A percentile compares a stretch with the other conserved stretches of the same genome.
These are phyloP conservation scores for Panthera leo DNA, from an alignment of 2,113 vertebrate genomes.

Conservation along the genomic window DNA sequence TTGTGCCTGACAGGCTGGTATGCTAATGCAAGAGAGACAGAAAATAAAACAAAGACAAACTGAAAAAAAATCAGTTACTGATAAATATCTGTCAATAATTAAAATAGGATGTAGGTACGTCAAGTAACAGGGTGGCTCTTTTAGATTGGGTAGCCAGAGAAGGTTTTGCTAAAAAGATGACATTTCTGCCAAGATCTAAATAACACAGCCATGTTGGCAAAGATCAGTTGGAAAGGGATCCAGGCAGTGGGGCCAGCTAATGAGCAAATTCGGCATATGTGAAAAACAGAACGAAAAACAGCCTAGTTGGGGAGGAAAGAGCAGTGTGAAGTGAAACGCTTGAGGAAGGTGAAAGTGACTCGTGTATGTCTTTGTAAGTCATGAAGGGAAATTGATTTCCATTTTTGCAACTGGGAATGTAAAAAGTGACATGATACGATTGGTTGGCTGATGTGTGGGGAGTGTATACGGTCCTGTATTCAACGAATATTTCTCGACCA, in stretches of 20 bases:
- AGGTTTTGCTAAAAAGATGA: neutral
- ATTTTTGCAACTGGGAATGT: neutral
- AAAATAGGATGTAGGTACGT: neutral
- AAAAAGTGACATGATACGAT: neutral
- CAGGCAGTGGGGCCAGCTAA: neutral
- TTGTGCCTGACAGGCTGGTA: neutral
- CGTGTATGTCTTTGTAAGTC: neutral
- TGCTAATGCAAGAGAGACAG: neutral
- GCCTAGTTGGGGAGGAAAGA: neutral
- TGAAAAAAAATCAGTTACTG: neutral
- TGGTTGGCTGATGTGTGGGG: neutral
- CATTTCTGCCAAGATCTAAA: conserved; percentile 7
- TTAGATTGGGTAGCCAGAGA: neutral
- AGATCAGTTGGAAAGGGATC: neutral
- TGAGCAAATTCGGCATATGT: neutral
- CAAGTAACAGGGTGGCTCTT: neutral
- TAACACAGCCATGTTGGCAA: neutral
- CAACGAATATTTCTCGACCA: neutral
- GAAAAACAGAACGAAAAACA: neutral
- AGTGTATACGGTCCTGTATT: neutral
- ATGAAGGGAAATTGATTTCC: neutral
- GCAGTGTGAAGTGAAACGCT: neutral
- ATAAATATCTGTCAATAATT: neutral
- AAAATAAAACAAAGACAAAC: neutral
- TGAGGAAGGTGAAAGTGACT: neutral